Percentiles rank a stretch among this genome's conserved stretches.
Evolutionary conservation across 1,140 invertebrate genomes (phyloP).

Genomic region (Hormaphis cornu): DNA sequence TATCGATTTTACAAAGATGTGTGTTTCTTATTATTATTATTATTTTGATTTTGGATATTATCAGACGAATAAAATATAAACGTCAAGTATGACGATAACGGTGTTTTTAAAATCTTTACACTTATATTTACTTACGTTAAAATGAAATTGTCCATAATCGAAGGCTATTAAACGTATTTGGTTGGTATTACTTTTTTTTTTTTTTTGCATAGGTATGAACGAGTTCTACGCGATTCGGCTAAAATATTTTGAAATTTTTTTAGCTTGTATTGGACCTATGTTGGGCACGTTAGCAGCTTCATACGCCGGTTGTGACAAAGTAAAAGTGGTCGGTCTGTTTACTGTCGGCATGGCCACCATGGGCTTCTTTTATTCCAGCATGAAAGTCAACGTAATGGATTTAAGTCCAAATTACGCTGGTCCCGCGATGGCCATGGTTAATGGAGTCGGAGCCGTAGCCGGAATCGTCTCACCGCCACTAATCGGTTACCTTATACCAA

Average conservation of each 20-base stretch:
- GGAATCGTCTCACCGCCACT: slow-evolving; percentile 70
- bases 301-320: slow-evolving; percentile 64
- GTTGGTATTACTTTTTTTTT: too few species aligned
- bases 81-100: too few species aligned
- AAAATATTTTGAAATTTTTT: slow-evolving; percentile 37
- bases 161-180: too few species aligned
- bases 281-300: slow-evolving; percentile 70
- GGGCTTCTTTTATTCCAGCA: slow-evolving; percentile 65
- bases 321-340: slow-evolving; percentile 55
- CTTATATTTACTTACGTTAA: too few species aligned
- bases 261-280: slow-evolving; percentile 61
- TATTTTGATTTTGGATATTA: too few species aligned
- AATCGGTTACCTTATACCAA: slow-evolving; percentile 62
- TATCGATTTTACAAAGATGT: too few species aligned
- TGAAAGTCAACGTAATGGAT: slow-evolving; percentile 72
- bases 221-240: too few species aligned
- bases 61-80: too few species aligned
- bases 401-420: slow-evolving; percentile 74
- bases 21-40: too few species aligned
- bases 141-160: too few species aligned
- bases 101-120: too few species aligned
- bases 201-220: too few species aligned
- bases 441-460: slow-evolving; percentile 70
- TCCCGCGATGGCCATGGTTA: slow-evolving; percentile 71
- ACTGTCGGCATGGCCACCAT: slow-evolving; percentile 62